Evolutionary conservation across 2,113 vertebrate genomes (phyloP).

Genomic region (Patagioenas fasciata): DNA sequence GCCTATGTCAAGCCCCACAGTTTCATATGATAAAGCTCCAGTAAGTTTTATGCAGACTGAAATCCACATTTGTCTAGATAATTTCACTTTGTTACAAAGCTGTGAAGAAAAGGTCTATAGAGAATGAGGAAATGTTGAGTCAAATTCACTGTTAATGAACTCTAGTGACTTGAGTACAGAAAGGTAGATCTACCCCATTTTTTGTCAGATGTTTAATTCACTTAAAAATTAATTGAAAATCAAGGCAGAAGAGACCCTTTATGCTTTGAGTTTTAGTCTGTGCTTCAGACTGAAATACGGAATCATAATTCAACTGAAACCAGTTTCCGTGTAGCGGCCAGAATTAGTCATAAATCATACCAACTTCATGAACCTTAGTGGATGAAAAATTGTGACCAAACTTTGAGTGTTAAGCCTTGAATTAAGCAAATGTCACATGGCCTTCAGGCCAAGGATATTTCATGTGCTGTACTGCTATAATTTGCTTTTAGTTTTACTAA

Average conservation of each 20-base stretch:
- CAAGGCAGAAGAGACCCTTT: not conserved
- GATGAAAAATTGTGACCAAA: not conserved
- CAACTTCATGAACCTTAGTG: not conserved
- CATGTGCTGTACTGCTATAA: not conserved
- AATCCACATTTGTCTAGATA: not conserved
- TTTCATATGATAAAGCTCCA: not conserved
- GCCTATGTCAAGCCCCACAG: not conserved
- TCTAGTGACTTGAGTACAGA: not conserved
- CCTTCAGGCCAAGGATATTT: not conserved
- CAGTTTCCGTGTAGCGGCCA: not conserved
- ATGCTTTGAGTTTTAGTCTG: not conserved
- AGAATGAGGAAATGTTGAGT: not conserved
- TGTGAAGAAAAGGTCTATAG: not conserved
- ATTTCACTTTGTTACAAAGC: not conserved
- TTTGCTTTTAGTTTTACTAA: not conserved
- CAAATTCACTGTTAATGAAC: not conserved
- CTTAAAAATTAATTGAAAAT: not conserved
- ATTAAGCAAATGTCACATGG: not conserved
- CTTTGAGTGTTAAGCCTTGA: not conserved
- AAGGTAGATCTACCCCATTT: not conserved
- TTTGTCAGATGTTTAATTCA: not conserved
- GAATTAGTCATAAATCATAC: constrained; percentile 10
- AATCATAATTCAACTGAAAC: not conserved
- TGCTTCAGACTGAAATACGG: not conserved
- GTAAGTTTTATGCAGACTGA: not conserved